These are phyloP conservation scores for Porites rus DNA, from an alignment of 92 coral and sea anemone genomes.

Conservation along the genomic window DNA sequence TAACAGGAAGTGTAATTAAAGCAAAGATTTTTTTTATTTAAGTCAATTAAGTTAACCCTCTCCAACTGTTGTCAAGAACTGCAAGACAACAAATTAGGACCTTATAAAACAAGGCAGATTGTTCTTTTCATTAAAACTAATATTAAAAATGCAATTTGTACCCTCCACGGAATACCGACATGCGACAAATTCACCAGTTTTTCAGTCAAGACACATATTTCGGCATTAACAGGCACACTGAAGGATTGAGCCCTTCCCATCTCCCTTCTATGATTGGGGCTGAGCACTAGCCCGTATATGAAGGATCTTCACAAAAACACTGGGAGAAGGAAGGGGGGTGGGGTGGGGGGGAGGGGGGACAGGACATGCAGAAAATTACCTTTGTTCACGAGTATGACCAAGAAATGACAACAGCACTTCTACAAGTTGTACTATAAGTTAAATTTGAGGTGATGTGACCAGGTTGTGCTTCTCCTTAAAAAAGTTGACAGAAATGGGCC, in stretches of 20 bases:
- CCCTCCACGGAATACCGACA: neutral
- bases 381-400: too few relatives aligned
- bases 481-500: neutral
- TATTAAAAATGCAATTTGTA: neutral
- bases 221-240: neutral
- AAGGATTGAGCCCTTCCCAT: too few relatives aligned
- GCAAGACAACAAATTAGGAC: neutral
- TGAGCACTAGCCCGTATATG: too few relatives aligned
- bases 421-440: neutral
- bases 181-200: neutral
- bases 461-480: neutral
- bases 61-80: neutral
- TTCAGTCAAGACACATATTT: neutral
- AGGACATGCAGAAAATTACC: too few relatives aligned
- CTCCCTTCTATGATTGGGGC: too few relatives aligned
- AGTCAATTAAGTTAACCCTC: neutral
- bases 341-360: too few relatives aligned
- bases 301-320: too few relatives aligned
- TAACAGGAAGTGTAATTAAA: neutral
- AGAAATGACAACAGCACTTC: neutral
- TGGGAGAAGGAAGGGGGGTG: too few relatives aligned
- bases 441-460: neutral
- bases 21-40: neutral
- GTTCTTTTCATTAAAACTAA: neutral
- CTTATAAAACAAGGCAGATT: conserved; percentile 5